phyloP scores from a whole-genome alignment of 2,113 vertebrate species.

The Oryzias celebensis region DNA sequence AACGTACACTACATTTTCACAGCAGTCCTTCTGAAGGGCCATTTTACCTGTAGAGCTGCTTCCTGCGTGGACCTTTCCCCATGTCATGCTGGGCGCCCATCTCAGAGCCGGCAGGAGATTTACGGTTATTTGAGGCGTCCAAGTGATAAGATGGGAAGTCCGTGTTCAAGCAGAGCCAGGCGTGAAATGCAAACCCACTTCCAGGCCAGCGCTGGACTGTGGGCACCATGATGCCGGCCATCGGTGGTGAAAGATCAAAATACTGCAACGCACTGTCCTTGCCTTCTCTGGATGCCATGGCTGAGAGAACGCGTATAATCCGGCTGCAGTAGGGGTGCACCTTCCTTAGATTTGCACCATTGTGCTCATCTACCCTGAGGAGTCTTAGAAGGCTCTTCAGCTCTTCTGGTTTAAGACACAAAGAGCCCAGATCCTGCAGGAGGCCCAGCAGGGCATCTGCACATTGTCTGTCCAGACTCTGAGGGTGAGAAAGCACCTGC shows the following conservation, averaged over 20 bases:
- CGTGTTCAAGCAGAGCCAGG: slow-evolving; percentile 91
- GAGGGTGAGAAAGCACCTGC: slow-evolving; percentile 75
- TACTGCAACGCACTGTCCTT: slow-evolving; percentile 83
- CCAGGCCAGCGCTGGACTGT: slow-evolving; percentile 92
- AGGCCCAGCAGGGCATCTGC: slow-evolving; percentile 84
- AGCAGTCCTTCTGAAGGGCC: not conserved
- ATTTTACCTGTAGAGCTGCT: slow-evolving; percentile 93
- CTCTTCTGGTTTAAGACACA: slow-evolving; percentile 87
- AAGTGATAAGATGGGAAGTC: slow-evolving; percentile 44
- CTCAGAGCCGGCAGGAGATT: slow-evolving; percentile 31
- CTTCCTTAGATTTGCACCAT: slow-evolving; percentile 30
- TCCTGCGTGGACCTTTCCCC: slow-evolving; percentile 83
- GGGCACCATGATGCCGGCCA: slow-evolving; percentile 98
- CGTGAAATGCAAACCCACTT: slow-evolving; percentile 88
- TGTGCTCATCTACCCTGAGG: slow-evolving; percentile 67
- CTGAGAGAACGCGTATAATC: slow-evolving; percentile 82
- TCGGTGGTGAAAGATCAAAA: slow-evolving; percentile 91
- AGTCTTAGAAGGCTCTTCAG: slow-evolving; percentile 84
- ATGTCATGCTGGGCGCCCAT: slow-evolving; percentile 55
- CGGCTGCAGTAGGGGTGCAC: slow-evolving; percentile 74
- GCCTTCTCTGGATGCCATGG: slow-evolving; percentile 85
- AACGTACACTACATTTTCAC: not conserved
- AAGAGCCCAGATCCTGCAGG: slow-evolving; percentile 83
- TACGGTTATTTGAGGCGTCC: slow-evolving; percentile 39
- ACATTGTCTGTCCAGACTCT: slow-evolving; percentile 77